Evolutionary conservation across 2,888 invertebrate genomes (phyloP).

Genomic region (Tanytarsus gracilentus): DNA sequence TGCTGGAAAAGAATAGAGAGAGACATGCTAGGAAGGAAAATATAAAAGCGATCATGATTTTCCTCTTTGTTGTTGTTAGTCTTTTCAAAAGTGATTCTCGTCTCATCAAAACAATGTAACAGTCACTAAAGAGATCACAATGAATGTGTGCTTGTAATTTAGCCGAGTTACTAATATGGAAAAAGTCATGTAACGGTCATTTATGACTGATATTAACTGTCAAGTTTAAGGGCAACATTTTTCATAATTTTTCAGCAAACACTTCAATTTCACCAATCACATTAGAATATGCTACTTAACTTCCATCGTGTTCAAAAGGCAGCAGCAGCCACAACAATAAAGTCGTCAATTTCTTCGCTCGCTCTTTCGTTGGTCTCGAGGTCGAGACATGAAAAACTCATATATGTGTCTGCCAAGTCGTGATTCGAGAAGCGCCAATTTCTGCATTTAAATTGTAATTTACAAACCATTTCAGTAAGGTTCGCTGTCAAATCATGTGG

Average conservation of each 20-base stretch:
- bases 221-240: too few species aligned
- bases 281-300: neutral
- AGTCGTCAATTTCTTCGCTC: neutral
- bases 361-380: neutral
- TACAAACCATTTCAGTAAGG: neutral
- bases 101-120: too few species aligned
- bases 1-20: neutral
- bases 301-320: neutral
- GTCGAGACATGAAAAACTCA: neutral
- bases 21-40: neutral
- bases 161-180: too few species aligned
- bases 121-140: too few species aligned
- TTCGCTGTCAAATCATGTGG: neutral
- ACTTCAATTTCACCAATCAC: neutral
- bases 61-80: too few species aligned
- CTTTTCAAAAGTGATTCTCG: too few species aligned
- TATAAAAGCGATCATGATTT: too few species aligned
- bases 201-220: too few species aligned
- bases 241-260: too few species aligned
- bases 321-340: too few species aligned
- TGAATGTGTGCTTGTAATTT: too few species aligned
- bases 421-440: neutral
- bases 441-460: neutral
- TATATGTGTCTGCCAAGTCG: neutral
- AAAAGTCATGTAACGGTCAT: too few species aligned